Base-by-base conservation (phyloP, 1,140 invertebrate species). In the Bombyx mandarina region DNA sequence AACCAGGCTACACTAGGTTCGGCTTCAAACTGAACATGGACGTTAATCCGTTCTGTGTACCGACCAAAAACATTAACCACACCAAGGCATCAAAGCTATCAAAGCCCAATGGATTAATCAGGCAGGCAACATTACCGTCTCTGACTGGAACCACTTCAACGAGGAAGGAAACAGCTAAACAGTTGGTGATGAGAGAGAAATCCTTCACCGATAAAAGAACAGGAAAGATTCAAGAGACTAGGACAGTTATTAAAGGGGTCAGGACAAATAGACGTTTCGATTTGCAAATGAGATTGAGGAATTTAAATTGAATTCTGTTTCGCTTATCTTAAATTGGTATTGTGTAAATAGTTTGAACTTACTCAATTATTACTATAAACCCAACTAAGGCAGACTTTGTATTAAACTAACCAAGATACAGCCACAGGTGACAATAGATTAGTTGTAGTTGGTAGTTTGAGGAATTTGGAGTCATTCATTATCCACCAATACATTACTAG, bases 191-290 rank as follows among this genome's bases (percentile, higher is more conserved):
- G 77, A 79, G 80, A 43, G 82, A 86, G 53, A 82, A 87, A 46
- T 76, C 75, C 0, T 74, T 76, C 12, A 65, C 71, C 0, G 76
- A 82, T 1, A 86, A 77, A 54, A 71, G 71, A 35, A 62, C 66
- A 44, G 53, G 61, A 0, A 73, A 69, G 44, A 79, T 86, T 59
- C 77, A 80, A 6, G 77, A 88, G 45, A 88, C 71, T 44, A 76
- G 89, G 55, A 83, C 79, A 4, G 61, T 88, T 3, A 86, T 92
- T 1, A 89, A 89, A 42, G 91, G 91, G 3, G 91, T 93, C 0
- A 80, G 92, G 9, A 90, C 89, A 1, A 93, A 93, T 81, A 84
- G 91, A 43, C 82, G 92, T n/a, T 93, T 93, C 62, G 91, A 92
- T 56, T 65, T 93, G 43, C 89, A 91, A 67, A 93, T 93, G 92